A percentile compares a stretch with the other conserved stretches of the same genome.
Evolutionary conservation across 2,888 invertebrate genomes (phyloP).

Genomic region (Tenthredo mesomela): DNA sequence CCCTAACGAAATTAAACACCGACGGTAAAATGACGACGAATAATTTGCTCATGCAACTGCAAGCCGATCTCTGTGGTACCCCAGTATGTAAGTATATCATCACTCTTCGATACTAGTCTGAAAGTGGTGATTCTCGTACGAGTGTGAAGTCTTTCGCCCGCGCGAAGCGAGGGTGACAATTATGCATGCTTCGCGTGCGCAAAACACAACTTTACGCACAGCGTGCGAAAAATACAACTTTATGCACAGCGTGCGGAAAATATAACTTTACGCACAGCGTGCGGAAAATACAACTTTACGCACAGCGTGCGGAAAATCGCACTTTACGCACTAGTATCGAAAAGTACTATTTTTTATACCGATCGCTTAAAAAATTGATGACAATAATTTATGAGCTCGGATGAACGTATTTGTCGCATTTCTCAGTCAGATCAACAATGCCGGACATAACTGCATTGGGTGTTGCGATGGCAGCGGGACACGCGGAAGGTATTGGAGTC

Average conservation of each 20-base stretch:
- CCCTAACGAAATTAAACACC: constrained; percentile 90
- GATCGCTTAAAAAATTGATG: not conserved
- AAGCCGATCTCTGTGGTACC: constrained; percentile 95
- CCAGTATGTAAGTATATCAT: constrained; percentile 86
- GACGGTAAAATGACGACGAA: constrained; percentile 97
- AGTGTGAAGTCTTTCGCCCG: no score
- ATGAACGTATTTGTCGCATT: not conserved
- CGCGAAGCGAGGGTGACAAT: no score
- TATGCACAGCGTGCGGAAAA: no score
- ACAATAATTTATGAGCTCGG: not conserved
- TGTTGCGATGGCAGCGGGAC: constrained; percentile 94
- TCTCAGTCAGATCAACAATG: constrained; percentile 87
- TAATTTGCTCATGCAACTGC: constrained; percentile 95
- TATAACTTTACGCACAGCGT: no score
- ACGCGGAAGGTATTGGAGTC: constrained; percentile 86
- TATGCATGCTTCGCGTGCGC: no score
- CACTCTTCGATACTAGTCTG: not conserved
- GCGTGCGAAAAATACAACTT: no score
- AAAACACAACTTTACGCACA: no score
- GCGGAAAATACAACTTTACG: no score
- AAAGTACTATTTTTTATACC: no score
- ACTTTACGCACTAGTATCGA: no score
- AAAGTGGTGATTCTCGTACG: no score
- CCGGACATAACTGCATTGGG: constrained; percentile 96
- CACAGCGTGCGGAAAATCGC: no score